phyloP scores from a whole-genome alignment of 1,140 invertebrate species.

The Conus ventricosus region DNA sequence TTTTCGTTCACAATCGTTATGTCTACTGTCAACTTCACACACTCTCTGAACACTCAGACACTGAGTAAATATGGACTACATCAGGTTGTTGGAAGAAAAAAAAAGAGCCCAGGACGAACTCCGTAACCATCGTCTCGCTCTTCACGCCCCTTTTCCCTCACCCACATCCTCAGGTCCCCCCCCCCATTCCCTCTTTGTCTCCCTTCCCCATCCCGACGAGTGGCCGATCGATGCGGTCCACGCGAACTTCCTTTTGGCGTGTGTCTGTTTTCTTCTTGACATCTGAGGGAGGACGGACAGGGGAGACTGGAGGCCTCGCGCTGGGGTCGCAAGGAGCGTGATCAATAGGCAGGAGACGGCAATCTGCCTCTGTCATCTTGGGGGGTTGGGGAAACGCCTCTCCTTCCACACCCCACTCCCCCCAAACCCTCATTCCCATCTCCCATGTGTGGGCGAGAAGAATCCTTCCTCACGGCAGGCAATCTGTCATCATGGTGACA shows the following conservation, averaged over 20 bases:
- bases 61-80: too few relatives aligned
- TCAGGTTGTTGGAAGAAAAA: too few relatives aligned
- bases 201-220: neutral
- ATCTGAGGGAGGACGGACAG: neutral
- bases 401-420: neutral
- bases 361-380: constrained; percentile 10
- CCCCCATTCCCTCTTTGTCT: neutral
- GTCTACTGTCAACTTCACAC: too few relatives aligned
- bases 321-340: neutral
- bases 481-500: neutral
- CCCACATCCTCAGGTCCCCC: neutral
- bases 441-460: neutral
- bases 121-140: too few relatives aligned
- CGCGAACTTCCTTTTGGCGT: constrained; percentile 1
- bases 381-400: neutral
- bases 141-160: neutral
- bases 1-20: too few relatives aligned
- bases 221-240: neutral
- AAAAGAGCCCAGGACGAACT: too few relatives aligned
- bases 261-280: constrained; percentile 1
- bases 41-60: too few relatives aligned
- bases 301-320: neutral
- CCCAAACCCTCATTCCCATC: neutral
- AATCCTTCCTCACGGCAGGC: neutral
- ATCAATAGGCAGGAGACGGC: constrained; percentile 6